phyloP scores from a whole-genome alignment of 1,140 invertebrate species.

The Solenopsis fugax region DNA sequence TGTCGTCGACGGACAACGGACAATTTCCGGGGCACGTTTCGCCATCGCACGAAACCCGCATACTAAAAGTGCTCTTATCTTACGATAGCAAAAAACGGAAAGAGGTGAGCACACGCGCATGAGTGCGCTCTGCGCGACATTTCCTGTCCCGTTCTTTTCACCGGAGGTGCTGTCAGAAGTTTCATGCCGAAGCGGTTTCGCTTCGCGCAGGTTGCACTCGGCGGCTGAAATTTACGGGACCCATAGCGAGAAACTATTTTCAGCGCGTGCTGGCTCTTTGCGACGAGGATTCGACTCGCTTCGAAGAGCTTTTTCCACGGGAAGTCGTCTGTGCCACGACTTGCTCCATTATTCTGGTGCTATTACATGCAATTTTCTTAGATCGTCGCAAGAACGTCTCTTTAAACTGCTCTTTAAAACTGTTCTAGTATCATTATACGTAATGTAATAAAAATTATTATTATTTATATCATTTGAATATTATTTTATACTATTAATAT shows the following conservation, averaged over 20 bases:
- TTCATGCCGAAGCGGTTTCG: slow-evolving; percentile 15
- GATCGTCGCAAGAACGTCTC: neutral
- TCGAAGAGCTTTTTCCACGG: neutral
- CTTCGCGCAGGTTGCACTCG: slow-evolving; percentile 22
- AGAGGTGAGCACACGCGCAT: slow-evolving; percentile 58
- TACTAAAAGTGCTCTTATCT: slow-evolving; percentile 71
- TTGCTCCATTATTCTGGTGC: neutral
- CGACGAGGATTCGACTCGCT: neutral
- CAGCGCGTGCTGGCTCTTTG: neutral
- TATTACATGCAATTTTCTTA: neutral
- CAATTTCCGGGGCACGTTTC: slow-evolving; percentile 61
- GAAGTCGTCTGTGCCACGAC: neutral
- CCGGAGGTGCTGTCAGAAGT: slow-evolving; percentile 50
- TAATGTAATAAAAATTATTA: neutral
- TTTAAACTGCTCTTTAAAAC: neutral
- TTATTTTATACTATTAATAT: neutral
- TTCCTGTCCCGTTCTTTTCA: slow-evolving; percentile 69
- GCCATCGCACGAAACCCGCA: slow-evolving; percentile 53
- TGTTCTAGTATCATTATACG: neutral
- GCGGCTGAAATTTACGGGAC: slow-evolving; percentile 29
- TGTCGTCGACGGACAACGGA: slow-evolving; percentile 6
- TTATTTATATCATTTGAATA: neutral
- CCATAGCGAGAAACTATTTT: slow-evolving; percentile 30
- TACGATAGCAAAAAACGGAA: slow-evolving; percentile 71
- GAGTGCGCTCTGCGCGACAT: slow-evolving; percentile 49